Evolutionary conservation across 1,140 invertebrate genomes (phyloP).

Genomic region (Brevipalpus yothersi): DNA sequence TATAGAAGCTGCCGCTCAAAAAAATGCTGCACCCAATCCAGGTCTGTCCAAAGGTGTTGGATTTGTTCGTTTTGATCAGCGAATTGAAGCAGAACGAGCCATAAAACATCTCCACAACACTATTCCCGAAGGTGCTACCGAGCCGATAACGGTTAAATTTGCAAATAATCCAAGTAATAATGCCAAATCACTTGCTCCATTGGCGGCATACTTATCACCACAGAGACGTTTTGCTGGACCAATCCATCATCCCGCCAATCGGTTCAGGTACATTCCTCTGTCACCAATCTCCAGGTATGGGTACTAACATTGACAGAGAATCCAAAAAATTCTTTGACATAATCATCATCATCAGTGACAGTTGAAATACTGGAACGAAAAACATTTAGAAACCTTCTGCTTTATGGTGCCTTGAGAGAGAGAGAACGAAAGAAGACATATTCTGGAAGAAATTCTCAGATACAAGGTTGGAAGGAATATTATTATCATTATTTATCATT

Average conservation of each 20-base stretch:
- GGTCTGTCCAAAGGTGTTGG: constrained; percentile 96
- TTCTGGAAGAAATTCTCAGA: too few relatives aligned
- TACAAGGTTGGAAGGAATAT: too few relatives aligned
- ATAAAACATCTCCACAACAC: constrained; percentile 94
- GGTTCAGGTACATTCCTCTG: constrained; percentile 57
- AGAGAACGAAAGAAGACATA: too few relatives aligned
- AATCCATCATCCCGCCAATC: constrained; percentile 68
- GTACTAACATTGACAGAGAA: neutral
- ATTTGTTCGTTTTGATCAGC: constrained; percentile 95
- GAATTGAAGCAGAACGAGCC: constrained; percentile 83
- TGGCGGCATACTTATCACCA: constrained; percentile 57
- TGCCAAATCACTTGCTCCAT: constrained; percentile 56
- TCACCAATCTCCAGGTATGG: constrained; percentile 34
- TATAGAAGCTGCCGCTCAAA: neutral
- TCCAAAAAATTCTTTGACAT: too few relatives aligned
- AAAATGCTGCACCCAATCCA: constrained; percentile 17
- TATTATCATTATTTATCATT: too few relatives aligned
- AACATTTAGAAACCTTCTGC: too few relatives aligned
- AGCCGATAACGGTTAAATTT: constrained; percentile 97
- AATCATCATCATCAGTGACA: too few relatives aligned
- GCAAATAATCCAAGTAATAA: constrained; percentile 95
- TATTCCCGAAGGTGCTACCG: constrained; percentile 77
- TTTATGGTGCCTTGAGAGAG: too few relatives aligned
- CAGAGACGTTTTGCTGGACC: constrained; percentile 57
- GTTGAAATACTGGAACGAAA: too few relatives aligned